A percentile compares a stretch with the other conserved stretches of the same genome.
Evolutionary conservation across 2,888 invertebrate species (phyloP).

Genomic region (Ophioninae sp.): DNA sequence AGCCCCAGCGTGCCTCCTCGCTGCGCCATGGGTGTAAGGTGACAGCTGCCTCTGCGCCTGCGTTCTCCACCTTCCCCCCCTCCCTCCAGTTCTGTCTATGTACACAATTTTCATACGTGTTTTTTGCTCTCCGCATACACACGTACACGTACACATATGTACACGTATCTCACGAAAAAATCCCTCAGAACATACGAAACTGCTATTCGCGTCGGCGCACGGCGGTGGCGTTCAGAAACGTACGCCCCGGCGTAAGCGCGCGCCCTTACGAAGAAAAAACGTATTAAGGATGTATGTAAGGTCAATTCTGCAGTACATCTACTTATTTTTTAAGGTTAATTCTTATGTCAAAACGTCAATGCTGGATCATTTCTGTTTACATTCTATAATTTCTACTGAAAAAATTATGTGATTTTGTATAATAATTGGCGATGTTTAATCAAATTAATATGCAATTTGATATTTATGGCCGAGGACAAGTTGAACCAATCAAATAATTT

Average conservation of each 20-base stretch:
- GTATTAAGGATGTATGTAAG: background rate
- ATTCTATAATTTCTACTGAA: too few relatives aligned
- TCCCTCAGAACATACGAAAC: background rate
- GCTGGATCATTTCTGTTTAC: too few relatives aligned
- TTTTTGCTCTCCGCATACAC: background rate
- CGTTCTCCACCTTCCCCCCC: slow-evolving; percentile 67
- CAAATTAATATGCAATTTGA: too few relatives aligned
- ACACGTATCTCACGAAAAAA: background rate
- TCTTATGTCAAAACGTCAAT: too few relatives aligned
- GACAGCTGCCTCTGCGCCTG: slow-evolving; percentile 80
- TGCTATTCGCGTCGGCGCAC: background rate
- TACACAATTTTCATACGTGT: background rate
- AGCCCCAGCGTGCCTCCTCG: slow-evolving; percentile 67
- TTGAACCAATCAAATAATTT: too few relatives aligned
- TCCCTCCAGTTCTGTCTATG: background rate
- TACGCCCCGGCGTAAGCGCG: background rate
- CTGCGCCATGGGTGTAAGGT: slow-evolving; percentile 79
- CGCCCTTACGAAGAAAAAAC: background rate
- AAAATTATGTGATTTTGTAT: too few relatives aligned
- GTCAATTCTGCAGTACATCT: background rate
- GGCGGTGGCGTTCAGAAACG: background rate
- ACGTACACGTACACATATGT: background rate
- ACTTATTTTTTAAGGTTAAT: too few relatives aligned
- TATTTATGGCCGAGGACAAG: too few relatives aligned
- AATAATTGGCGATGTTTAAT: too few relatives aligned